These are phyloP conservation scores for Leptonema lineaticorne DNA, from an alignment of 1,140 invertebrate species.

Conservation along the genomic window DNA sequence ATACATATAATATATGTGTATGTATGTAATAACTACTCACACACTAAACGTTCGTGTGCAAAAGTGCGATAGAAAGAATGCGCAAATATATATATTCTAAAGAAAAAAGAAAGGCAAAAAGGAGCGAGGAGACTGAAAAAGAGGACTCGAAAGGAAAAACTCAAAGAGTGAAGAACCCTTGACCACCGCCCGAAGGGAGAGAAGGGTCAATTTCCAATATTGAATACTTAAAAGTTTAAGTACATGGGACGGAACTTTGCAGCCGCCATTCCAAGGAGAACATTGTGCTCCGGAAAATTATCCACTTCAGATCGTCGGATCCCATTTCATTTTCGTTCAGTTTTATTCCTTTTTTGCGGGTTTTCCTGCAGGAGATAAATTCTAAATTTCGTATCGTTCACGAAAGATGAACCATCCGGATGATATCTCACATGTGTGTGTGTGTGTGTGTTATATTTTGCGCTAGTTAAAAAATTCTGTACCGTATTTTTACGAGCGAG, in stretches of 20 bases:
- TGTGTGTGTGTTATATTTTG: no score
- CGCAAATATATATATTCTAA: no score
- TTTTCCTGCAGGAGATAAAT: no score
- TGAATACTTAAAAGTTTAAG: slow-evolving; percentile 30
- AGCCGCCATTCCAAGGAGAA: background rate
- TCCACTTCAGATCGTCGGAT: background rate
- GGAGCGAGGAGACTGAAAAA: no score
- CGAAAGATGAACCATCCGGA: background rate
- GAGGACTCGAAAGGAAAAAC: no score
- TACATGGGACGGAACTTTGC: slow-evolving; percentile 18
- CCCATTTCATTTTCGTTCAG: background rate
- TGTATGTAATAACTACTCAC: no score
- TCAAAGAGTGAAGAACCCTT: slow-evolving; percentile 16
- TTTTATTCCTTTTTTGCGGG: background rate
- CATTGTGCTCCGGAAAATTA: slow-evolving; percentile 19
- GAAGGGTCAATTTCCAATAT: slow-evolving; percentile 26
- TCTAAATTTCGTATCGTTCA: background rate
- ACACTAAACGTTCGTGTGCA: no score
- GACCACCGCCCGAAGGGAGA: slow-evolving; percentile 20
- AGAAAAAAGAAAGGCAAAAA: no score
- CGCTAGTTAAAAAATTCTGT: no score
- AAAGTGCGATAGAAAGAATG: no score
- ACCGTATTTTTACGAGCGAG: no score
- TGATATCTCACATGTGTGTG: background rate
- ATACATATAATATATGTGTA: no score